Percentiles rank a stretch among this genome's conserved stretches.
These are phyloP conservation scores for Menidia menidia DNA, from an alignment of 2,797 vertebrate genomes.

Conservation along the genomic window DNA sequence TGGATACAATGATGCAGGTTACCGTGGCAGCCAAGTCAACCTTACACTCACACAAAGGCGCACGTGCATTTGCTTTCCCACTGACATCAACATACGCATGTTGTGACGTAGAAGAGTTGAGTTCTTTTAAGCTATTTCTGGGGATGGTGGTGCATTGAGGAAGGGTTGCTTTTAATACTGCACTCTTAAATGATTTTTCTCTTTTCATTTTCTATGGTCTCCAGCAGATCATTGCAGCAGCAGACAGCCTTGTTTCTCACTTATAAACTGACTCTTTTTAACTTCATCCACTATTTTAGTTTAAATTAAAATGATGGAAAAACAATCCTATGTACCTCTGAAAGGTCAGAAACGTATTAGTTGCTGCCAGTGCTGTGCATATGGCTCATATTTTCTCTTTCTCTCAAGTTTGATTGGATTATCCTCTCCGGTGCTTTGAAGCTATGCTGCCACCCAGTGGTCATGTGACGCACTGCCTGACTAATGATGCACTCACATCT, in stretches of 20 bases:
- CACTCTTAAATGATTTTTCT: not conserved
- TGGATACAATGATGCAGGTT: slow-evolving; percentile 80
- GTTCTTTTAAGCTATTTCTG: slow-evolving; percentile 48
- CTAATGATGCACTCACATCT: not conserved
- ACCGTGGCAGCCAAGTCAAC: slow-evolving; percentile 67
- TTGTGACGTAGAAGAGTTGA: slow-evolving; percentile 47
- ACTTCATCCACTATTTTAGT: not conserved
- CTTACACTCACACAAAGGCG: slow-evolving; percentile 39
- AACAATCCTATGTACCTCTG: not conserved
- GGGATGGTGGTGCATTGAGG: not conserved
- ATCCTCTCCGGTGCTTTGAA: not conserved
- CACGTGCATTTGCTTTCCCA: slow-evolving; percentile 42
- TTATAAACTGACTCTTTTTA: not conserved
- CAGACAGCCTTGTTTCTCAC: not conserved
- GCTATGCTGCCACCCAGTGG: slow-evolving; percentile 52
- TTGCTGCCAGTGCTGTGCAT: slow-evolving; percentile 22
- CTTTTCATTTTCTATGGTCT: not conserved
- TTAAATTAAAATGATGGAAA: not conserved
- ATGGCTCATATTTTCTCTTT: not conserved
- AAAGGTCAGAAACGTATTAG: slow-evolving; percentile 15
- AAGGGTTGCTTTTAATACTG: slow-evolving; percentile 10
- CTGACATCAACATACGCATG: slow-evolving; percentile 37
- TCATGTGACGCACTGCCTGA: slow-evolving; percentile 3
- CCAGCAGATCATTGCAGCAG: slow-evolving; percentile 5
- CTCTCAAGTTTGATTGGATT: not conserved